These are phyloP conservation scores for Chalcosyrphus nemorum DNA, from an alignment of 2,888 invertebrate species.

Conservation along the genomic window DNA sequence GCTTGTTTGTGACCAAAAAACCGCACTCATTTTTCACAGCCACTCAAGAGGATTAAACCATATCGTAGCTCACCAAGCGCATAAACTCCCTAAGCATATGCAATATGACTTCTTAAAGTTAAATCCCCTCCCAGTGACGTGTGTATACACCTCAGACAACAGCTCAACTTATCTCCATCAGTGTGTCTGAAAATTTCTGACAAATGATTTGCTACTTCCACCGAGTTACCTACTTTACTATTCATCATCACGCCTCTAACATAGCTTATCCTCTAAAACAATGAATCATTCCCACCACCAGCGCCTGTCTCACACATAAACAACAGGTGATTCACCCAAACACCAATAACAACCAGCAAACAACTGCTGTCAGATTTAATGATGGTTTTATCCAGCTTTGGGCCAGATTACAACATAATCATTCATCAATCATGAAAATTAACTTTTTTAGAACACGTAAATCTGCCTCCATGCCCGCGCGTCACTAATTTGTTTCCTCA, in stretches of 20 bases:
- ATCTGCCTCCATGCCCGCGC: neutral
- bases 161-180: neutral
- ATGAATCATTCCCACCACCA: slow-evolving; percentile 9
- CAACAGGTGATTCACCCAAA: slow-evolving; percentile 25
- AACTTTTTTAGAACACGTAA: slow-evolving; percentile 24
- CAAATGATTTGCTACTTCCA: neutral
- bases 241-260: neutral
- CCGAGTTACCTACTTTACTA: neutral
- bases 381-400: slow-evolving; percentile 16
- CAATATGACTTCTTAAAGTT: neutral
- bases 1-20: too few relatives aligned
- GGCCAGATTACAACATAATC: slow-evolving; percentile 38
- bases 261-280: neutral
- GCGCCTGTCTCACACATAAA: neutral
- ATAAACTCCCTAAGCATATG: too few relatives aligned
- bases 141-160: neutral
- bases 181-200: neutral
- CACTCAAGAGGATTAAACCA: too few relatives aligned
- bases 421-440: slow-evolving; percentile 61
- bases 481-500: slow-evolving; percentile 46
- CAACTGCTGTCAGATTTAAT: slow-evolving; percentile 27
- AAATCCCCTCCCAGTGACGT: neutral
- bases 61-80: too few relatives aligned
- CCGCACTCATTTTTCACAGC: too few relatives aligned
- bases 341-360: neutral